Conservation (phyloP, 2,888 invertebrate species). For the Chesias legatella region DNA sequence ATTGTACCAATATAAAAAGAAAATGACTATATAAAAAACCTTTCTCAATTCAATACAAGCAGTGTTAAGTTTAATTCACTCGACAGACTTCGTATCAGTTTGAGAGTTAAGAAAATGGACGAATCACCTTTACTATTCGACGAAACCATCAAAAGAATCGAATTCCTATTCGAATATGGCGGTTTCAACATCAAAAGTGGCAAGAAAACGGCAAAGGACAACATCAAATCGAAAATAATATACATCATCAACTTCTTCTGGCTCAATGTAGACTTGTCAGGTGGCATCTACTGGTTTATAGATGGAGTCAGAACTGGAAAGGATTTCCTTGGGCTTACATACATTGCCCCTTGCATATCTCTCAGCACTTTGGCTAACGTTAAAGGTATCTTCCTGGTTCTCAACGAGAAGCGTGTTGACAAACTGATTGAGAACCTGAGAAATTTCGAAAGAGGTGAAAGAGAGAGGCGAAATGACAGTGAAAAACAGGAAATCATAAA, state of each 20-base stretch:
- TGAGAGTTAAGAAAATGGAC: slow-evolving; percentile 4
- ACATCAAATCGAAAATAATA: slow-evolving; percentile 27
- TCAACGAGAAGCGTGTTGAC: slow-evolving; percentile 31
- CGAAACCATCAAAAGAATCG: slow-evolving; percentile 36
- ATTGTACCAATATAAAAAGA: too few relatives aligned
- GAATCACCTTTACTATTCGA: slow-evolving; percentile 28
- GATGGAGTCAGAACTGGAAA: slow-evolving; percentile 35
- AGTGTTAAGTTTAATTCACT: too few relatives aligned
- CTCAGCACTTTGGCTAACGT: slow-evolving; percentile 32
- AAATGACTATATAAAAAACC: too few relatives aligned
- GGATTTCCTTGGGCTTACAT: slow-evolving; percentile 41
- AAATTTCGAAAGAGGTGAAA: slow-evolving; percentile 35
- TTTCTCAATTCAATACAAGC: too few relatives aligned
- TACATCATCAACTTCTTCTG: slow-evolving; percentile 42
- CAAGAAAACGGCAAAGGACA: slow-evolving; percentile 21
- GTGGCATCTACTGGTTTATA: slow-evolving; percentile 41
- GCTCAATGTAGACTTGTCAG: slow-evolving; percentile 38
- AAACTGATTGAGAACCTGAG: slow-evolving; percentile 35
- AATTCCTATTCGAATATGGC: slow-evolving; percentile 30
- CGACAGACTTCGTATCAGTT: too few relatives aligned
- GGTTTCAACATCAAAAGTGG: slow-evolving; percentile 40
- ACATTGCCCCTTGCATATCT: slow-evolving; percentile 43
- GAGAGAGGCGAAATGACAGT: slow-evolving; percentile 5
- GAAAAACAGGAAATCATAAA: slow-evolving; percentile 35
- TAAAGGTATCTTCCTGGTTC: slow-evolving; percentile 34